Base-by-base conservation (phyloP, 2,113 vertebrate species). In the Enhydra lutris region DNA sequence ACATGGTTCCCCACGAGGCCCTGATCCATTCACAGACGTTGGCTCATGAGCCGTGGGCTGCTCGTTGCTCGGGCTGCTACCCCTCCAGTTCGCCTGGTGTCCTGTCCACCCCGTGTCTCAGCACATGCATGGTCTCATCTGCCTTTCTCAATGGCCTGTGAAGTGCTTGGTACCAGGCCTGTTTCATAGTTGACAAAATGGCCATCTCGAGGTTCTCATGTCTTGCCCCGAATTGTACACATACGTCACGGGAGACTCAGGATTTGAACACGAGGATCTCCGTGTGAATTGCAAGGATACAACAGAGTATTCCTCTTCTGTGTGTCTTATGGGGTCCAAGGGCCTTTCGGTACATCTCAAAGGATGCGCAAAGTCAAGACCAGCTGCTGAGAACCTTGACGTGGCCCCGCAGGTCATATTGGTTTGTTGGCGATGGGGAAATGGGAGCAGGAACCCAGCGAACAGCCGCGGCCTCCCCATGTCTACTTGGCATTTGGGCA, bases 221-320 rank as follows among this genome's bases (percentile, higher is more conserved):
- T 3, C 88, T 82, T 97, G 61, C 73, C n/a, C 61, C 0, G 0
- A 65, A 21, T 52, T 0, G 71, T 50, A 21, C 84, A 42, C 31
- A 18, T 23, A 61, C 1, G 39, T 57, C 20, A n/a, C 57, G 73
- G 55, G 36, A 52, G 11, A 57, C 0, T 0, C 0, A 57, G 5
- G 69, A 57, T 71, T 85, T 86, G 9, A 21, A 86, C 55, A 79
- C 7, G 4, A 67, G 36, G 45, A 52, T 65, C 61, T 89, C 34
- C 71, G 0, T 42, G 71, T 83, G 59, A 73, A 61, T 71, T n/a
- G 42, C 4, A 55, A 76, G 20, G 47, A 45, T 42, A 34, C n/a
- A 18, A 52, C 15, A 45, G 67, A 13, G 31, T n/a, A 17, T 20
- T 90, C 45, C 23, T 36, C 34, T 61, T 17, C 84, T 85, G 9